A percentile compares a stretch with the other conserved stretches of the same genome.
Conservation (phyloP, 2,888 invertebrate species). For the Leistus spinibarbis region DNA sequence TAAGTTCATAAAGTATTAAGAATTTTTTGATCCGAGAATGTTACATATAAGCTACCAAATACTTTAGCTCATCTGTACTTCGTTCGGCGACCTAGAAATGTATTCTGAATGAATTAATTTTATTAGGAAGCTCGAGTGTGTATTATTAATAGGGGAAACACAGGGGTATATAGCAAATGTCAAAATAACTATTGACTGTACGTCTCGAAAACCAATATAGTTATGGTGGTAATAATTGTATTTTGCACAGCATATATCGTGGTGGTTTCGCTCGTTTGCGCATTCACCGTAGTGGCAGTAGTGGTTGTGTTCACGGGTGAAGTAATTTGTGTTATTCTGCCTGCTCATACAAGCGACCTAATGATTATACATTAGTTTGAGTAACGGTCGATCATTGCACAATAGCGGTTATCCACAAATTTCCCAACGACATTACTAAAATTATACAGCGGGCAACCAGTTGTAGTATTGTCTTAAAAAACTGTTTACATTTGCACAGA, state of each 20-base stretch:
- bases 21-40: no score
- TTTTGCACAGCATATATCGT: not conserved
- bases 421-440: not conserved
- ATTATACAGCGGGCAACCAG: no score
- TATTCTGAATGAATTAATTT: no score
- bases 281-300: not conserved
- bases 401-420: conserved; percentile 37
- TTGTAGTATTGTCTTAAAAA: no score
- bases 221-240: not conserved
- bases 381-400: conserved; percentile 41
- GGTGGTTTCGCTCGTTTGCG: not conserved
- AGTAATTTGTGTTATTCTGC: conserved; percentile 44
- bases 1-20: no score
- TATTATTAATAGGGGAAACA: not conserved
- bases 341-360: conserved; percentile 46
- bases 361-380: conserved; percentile 48
- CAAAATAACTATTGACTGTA: not conserved
- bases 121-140: no score
- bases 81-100: no score
- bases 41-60: no score
- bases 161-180: not conserved
- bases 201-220: not conserved
- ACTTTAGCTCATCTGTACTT: no score
- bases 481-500: no score
- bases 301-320: conserved; percentile 13